Conservation (phyloP, 1,140 invertebrate species). For the Pseudoatta argentina region DNA sequence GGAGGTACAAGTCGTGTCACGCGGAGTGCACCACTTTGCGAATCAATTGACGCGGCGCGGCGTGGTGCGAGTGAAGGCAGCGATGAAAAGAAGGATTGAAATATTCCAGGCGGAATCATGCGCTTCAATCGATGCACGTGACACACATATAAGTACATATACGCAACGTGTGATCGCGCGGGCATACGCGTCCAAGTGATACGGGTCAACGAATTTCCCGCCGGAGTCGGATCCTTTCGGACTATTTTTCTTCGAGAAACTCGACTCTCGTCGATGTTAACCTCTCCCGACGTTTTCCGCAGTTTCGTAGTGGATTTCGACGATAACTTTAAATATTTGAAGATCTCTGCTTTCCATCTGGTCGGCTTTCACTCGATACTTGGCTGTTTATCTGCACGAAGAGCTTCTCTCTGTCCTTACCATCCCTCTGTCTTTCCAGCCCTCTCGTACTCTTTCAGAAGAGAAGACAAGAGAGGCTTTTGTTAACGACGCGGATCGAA, state of each 20-base stretch:
- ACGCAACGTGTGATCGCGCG: too few relatives aligned
- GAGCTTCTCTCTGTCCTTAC: not conserved
- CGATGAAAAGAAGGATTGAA: slow-evolving; percentile 33
- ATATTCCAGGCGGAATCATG: slow-evolving; percentile 44
- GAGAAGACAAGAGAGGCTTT: slow-evolving; percentile 11
- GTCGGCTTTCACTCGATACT: slow-evolving; percentile 36
- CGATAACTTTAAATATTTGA: slow-evolving; percentile 69
- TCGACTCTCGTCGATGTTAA: slow-evolving; percentile 37
- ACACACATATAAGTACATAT: too few relatives aligned
- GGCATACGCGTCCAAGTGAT: not conserved
- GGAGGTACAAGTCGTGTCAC: not conserved
- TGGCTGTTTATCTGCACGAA: slow-evolving; percentile 40
- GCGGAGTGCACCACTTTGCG: slow-evolving; percentile 32
- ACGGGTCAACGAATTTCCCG: slow-evolving; percentile 44
- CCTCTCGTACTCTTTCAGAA: not conserved
- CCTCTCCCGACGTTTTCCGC: slow-evolving; percentile 18
- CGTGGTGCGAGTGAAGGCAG: not conserved
- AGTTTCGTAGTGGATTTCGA: slow-evolving; percentile 9
- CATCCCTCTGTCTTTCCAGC: too few relatives aligned
- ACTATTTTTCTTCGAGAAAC: slow-evolving; percentile 21
- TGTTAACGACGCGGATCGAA: slow-evolving; percentile 48
- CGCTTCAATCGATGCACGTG: slow-evolving; percentile 1
- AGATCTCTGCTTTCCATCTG: slow-evolving; percentile 22
- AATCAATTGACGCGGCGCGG: slow-evolving; percentile 43
- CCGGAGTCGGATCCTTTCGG: not conserved